These are phyloP conservation scores for Penelope pileata DNA, from an alignment of 2,113 vertebrate species.

Conservation along the genomic window DNA sequence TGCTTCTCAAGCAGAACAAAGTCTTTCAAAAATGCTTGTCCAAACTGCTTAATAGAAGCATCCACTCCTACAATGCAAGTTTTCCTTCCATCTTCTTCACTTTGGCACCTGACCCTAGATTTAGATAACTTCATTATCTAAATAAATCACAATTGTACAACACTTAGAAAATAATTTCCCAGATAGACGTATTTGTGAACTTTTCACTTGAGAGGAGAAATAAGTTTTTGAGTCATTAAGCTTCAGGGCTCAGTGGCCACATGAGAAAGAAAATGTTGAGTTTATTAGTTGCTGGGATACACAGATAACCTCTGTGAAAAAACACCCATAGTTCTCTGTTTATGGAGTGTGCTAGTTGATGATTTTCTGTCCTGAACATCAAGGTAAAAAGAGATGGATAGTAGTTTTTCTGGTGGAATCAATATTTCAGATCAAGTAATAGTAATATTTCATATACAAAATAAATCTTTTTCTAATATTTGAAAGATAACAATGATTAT, in stretches of 20 bases:
- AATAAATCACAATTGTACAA: conserved; percentile 28
- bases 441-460: not conserved
- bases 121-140: not conserved
- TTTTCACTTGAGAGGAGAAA: not conserved
- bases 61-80: not conserved
- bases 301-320: not conserved
- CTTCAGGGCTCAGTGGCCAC: not conserved
- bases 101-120: not conserved
- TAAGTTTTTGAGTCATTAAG: conserved; percentile 24
- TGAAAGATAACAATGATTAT: not conserved
- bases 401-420: not conserved
- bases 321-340: not conserved
- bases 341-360: not conserved
- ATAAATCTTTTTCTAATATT: not conserved
- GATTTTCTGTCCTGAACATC: not conserved
- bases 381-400: not conserved
- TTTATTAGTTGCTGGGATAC: not conserved
- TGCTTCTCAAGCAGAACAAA: not conserved
- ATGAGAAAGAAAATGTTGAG: conserved; percentile 2
- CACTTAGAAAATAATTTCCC: not conserved
- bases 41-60: not conserved
- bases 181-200: not conserved
- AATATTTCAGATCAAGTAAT: not conserved
- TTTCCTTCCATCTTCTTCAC: not conserved
- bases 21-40: not conserved